Percentiles rank a stretch among this genome's conserved stretches.
Evolutionary conservation across 1,140 invertebrate species (phyloP).

Genomic region (Heliconius nattereri): DNA sequence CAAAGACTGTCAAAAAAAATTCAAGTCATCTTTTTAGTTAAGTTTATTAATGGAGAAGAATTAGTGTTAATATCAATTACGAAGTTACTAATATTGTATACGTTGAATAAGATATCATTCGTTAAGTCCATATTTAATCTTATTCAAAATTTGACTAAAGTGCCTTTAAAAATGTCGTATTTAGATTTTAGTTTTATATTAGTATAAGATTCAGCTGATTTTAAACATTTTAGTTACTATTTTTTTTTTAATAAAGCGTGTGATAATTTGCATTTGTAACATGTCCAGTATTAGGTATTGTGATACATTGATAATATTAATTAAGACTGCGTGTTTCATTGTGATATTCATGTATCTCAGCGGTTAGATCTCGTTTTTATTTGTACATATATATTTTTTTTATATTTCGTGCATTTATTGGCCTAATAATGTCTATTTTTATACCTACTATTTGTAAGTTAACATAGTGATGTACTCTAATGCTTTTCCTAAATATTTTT

Average conservation of each 20-base stretch:
- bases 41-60: neutral
- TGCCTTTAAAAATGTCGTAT: neutral
- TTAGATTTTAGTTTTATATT: conserved; percentile 18
- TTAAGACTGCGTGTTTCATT: conserved; percentile 63
- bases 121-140: conserved; percentile 16
- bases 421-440: conserved; percentile 46
- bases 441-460: conserved; percentile 34
- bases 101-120: neutral
- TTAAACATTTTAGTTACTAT: neutral
- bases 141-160: conserved; percentile 2
- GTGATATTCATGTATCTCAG: conserved; percentile 59
- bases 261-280: conserved; percentile 45
- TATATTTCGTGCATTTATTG: conserved; percentile 33
- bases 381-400: conserved; percentile 30
- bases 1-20: conserved; percentile 6
- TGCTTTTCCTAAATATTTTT: conserved; percentile 44
- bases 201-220: conserved; percentile 14
- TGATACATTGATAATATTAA: conserved; percentile 58
- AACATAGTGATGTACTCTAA: conserved; percentile 20
- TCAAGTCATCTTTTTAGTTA: neutral
- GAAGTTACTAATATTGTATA: conserved; percentile 3
- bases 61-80: neutral
- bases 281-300: conserved; percentile 71
- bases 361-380: conserved; percentile 62
- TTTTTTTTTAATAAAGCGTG: conserved; percentile 3